Conservation (phyloP, 2,113 vertebrate species). For the Menura novaehollandiae region DNA sequence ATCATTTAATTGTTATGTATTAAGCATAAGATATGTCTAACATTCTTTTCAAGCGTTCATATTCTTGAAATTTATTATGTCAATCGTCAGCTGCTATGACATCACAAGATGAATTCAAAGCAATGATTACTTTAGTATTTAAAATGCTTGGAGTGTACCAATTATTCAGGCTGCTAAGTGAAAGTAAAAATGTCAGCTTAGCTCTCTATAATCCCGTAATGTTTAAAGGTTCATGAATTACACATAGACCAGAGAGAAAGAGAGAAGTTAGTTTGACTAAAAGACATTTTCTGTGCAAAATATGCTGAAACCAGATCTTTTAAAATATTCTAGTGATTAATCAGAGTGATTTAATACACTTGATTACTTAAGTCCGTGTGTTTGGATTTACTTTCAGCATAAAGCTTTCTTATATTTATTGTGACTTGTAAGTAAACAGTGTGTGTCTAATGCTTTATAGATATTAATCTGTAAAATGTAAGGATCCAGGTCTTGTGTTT, state of each 20-base stretch:
- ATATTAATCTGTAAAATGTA: slow-evolving; percentile 39
- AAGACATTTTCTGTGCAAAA: slow-evolving; percentile 64
- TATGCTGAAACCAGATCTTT: slow-evolving; percentile 58
- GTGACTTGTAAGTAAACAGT: slow-evolving; percentile 50
- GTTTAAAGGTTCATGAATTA: slow-evolving; percentile 78
- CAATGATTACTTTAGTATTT: slow-evolving; percentile 69
- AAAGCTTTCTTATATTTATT: slow-evolving; percentile 58
- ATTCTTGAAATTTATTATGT: slow-evolving; percentile 71
- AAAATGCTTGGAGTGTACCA: slow-evolving; percentile 62
- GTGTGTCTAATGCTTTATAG: slow-evolving; percentile 47
- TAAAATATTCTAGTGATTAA: slow-evolving; percentile 70
- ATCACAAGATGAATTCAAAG: slow-evolving; percentile 79
- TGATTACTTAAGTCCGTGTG: slow-evolving; percentile 60
- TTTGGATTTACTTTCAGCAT: slow-evolving; percentile 58
- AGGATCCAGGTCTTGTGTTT: not conserved
- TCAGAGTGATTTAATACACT: slow-evolving; percentile 68
- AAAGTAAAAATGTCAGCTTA: slow-evolving; percentile 74
- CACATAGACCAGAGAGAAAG: slow-evolving; percentile 62
- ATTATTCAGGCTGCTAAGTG: slow-evolving; percentile 75
- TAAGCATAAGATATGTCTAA: slow-evolving; percentile 63
- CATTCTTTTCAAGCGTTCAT: slow-evolving; percentile 54
- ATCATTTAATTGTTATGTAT: slow-evolving; percentile 70
- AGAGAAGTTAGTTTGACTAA: slow-evolving; percentile 63
- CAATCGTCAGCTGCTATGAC: slow-evolving; percentile 65
- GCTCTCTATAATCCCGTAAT: slow-evolving; percentile 70